Base-by-base conservation (phyloP, 1,140 invertebrate genomes). In the Orchestia grillus region DNA sequence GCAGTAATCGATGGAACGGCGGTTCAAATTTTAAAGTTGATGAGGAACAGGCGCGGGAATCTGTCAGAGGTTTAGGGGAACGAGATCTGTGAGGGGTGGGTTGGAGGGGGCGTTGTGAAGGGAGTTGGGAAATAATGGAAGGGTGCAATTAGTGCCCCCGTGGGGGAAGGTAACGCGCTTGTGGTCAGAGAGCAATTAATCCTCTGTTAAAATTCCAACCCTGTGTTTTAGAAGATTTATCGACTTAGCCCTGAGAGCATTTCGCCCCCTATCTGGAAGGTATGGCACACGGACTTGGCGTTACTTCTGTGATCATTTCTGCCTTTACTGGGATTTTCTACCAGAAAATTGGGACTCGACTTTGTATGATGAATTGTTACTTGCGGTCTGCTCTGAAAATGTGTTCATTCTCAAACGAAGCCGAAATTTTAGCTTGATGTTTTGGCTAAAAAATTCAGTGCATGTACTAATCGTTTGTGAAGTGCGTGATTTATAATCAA, bases 1-100 rank as follows among this genome's bases (percentile, higher is more conserved):
- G 92, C 92, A 45, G 44, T 94, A 94, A 94, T 94, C 92, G 92
- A 94, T 94, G 92, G 92, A 44, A 47, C 43, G 92, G 43, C 44
- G 43, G 92, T 94, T 94, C 92, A 47, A 94, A 94, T 94, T 94
- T 94, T 94, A 94, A 94, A 94, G 92, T 94, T 94, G 92, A 45
- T 47, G 44, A 47, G 92, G 88, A 90, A 44, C 88, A 42, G 41
- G 41, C 88, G 88, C 88, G 88, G 88, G 88, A 90, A 90, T 90
- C 88, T 90, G 88, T 90, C 88, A 90, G 88, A 90, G 88, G 88
- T 90, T 42, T 44, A 42, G 88, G 88, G 88, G 88, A 90, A 42
- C 4, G 88, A 90, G 41, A 4, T 87, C 36, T 4, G 40, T 8
- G 36, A 36, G 87, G 88, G 88, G 28, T 19, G 88, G 88, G 88